These are phyloP conservation scores for Apolygus lucorum DNA, from an alignment of 1,140 invertebrate species.

Conservation along the genomic window DNA sequence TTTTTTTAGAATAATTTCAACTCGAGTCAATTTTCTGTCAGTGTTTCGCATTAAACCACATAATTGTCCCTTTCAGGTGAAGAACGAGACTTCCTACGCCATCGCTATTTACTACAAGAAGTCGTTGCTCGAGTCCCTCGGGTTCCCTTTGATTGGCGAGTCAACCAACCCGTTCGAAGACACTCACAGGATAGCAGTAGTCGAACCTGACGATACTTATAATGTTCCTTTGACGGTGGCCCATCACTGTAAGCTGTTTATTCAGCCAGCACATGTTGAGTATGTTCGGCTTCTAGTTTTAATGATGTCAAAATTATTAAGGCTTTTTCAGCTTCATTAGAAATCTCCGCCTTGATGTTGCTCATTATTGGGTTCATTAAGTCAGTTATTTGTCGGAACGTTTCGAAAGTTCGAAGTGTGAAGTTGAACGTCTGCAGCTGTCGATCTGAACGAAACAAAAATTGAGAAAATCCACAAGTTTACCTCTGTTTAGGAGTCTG, in stretches of 20 bases:
- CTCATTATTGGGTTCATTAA: background rate
- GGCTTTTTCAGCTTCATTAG: slow-evolving; percentile 19
- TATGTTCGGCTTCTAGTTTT: slow-evolving; percentile 40
- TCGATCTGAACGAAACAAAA: too few species aligned
- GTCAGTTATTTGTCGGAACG: background rate
- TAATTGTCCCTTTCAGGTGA: slow-evolving; percentile 52
- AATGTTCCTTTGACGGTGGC: slow-evolving; percentile 68
- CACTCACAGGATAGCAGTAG: slow-evolving; percentile 57
- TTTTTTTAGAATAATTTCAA: too few species aligned
- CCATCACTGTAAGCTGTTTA: slow-evolving; percentile 66
- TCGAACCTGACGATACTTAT: slow-evolving; percentile 63
- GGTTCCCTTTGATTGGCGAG: slow-evolving; percentile 52
- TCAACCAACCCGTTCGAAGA: slow-evolving; percentile 67
- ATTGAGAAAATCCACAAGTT: too few species aligned
- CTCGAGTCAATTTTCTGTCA: too few species aligned
- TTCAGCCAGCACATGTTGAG: slow-evolving; percentile 65
- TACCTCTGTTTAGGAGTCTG: too few species aligned
- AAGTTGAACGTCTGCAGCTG: background rate
- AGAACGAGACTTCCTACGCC: slow-evolving; percentile 67
- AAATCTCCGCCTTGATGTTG: background rate
- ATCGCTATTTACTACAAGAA: slow-evolving; percentile 66
- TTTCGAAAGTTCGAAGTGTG: background rate
- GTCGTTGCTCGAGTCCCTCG: slow-evolving; percentile 53
- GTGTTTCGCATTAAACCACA: too few species aligned
- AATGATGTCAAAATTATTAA: background rate